Conservation (phyloP, 2,888 invertebrate genomes). For the Eupithecia centaureata region DNA sequence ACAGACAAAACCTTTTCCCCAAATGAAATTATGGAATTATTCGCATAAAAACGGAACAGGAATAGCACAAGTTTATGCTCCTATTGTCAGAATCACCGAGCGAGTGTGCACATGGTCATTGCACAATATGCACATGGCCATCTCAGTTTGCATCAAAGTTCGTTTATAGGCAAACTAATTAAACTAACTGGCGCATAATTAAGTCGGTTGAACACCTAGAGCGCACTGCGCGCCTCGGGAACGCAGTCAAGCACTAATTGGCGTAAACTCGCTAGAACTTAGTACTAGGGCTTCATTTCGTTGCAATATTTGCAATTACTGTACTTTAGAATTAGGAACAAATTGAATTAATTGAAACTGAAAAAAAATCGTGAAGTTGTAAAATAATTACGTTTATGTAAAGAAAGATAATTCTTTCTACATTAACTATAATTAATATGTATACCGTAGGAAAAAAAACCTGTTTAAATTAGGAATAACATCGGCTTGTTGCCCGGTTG, state of each 20-base stretch:
- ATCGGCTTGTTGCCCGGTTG: background rate
- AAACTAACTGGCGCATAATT: slow-evolving; percentile 33
- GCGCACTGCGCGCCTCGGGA: slow-evolving; percentile 17
- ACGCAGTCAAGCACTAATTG: slow-evolving; percentile 36
- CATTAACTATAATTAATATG: background rate
- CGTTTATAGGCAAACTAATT: slow-evolving; percentile 31
- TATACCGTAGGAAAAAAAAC: too few relatives aligned
- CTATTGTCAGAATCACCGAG: background rate
- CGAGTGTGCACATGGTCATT: background rate
- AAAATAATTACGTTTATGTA: background rate
- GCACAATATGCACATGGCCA: background rate
- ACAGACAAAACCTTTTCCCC: background rate
- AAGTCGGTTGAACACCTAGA: slow-evolving; percentile 27
- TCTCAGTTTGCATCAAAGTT: slow-evolving; percentile 12
- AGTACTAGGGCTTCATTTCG: slow-evolving; percentile 14
- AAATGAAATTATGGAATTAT: background rate
- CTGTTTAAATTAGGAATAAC: background rate
- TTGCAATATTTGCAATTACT: slow-evolving; percentile 14
- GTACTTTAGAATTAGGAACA: background rate
- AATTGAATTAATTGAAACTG: background rate
- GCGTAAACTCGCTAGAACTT: slow-evolving; percentile 28
- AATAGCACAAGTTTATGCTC: background rate
- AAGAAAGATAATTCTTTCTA: background rate
- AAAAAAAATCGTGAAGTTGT: background rate
- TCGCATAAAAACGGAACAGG: background rate